Evolutionary conservation across 1,140 invertebrate species (phyloP).

Genomic region (Lepeophtheirus salmonis): DNA sequence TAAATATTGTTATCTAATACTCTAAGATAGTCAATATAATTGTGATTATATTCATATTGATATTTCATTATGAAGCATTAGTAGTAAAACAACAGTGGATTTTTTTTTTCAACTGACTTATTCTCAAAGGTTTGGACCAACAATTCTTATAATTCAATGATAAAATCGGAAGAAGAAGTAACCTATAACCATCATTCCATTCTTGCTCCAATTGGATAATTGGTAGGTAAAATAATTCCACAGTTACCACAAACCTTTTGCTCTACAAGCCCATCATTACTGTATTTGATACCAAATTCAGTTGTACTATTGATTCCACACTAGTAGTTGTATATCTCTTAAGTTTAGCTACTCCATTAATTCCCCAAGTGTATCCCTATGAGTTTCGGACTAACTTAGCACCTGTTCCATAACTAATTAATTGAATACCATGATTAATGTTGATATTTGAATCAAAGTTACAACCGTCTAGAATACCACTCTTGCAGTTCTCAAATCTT

Average conservation of each 20-base stretch:
- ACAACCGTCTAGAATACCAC: slow-evolving; percentile 12
- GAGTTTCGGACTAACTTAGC: slow-evolving; percentile 37
- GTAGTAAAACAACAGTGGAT: too few species aligned
- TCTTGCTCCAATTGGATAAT: slow-evolving; percentile 9
- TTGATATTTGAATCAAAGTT: slow-evolving; percentile 7
- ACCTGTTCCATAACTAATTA: slow-evolving; percentile 26
- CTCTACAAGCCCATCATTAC: slow-evolving; percentile 13
- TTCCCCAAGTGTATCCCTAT: slow-evolving; percentile 31
- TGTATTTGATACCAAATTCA: neutral
- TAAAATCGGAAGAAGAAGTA: too few species aligned
- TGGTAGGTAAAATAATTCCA: slow-evolving; percentile 9
- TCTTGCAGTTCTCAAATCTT: neutral
- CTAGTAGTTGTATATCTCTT: slow-evolving; percentile 28
- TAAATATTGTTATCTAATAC: too few species aligned
- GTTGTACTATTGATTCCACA: slow-evolving; percentile 39
- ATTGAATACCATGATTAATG: slow-evolving; percentile 35
- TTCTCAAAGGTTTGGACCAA: too few species aligned
- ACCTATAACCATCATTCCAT: too few species aligned
- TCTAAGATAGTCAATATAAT: too few species aligned
- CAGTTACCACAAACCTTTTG: slow-evolving; percentile 14
- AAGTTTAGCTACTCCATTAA: slow-evolving; percentile 36
- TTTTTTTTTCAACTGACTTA: too few species aligned
- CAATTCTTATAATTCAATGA: too few species aligned
- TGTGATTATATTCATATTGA: too few species aligned
- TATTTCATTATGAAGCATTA: too few species aligned